A percentile compares a stretch with the other conserved stretches of the same genome.
Evolutionary conservation across 2,797 vertebrate genomes (phyloP).

Genomic region (Lepilemur ruficaudatus): DNA sequence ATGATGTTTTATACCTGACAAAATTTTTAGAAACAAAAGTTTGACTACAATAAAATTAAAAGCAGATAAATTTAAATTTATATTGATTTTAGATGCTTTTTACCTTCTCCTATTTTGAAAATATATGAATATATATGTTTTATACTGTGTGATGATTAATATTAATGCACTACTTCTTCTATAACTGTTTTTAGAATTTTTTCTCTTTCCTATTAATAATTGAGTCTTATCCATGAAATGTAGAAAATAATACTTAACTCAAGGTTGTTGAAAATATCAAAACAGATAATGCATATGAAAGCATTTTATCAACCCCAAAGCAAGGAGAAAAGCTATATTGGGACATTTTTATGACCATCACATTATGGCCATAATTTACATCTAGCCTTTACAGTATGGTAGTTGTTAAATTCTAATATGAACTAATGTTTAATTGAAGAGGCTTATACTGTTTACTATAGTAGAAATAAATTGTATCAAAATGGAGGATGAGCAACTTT

Average conservation of each 20-base stretch:
- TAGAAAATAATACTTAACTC: not conserved
- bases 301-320: not conserved
- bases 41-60: conserved; percentile 6
- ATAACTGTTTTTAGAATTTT: not conserved
- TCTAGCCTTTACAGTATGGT: not conserved
- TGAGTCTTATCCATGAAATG: not conserved
- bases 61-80: not conserved
- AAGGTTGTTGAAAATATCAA: not conserved
- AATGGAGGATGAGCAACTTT: not conserved
- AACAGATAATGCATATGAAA: not conserved
- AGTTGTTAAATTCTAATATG: not conserved
- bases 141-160: not conserved
- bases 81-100: not conserved
- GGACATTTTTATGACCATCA: not conserved
- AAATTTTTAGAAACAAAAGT: not conserved
- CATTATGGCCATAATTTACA: not conserved
- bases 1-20: not conserved
- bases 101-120: not conserved
- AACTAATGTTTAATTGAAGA: not conserved
- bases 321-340: not conserved
- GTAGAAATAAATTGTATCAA: not conserved
- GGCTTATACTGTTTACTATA: not conserved
- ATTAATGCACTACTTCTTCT: not conserved
- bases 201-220: not conserved
- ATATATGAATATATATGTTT: not conserved